These are phyloP conservation scores for Meriones unguiculatus DNA, from an alignment of 2,113 vertebrate genomes.

Conservation along the genomic window DNA sequence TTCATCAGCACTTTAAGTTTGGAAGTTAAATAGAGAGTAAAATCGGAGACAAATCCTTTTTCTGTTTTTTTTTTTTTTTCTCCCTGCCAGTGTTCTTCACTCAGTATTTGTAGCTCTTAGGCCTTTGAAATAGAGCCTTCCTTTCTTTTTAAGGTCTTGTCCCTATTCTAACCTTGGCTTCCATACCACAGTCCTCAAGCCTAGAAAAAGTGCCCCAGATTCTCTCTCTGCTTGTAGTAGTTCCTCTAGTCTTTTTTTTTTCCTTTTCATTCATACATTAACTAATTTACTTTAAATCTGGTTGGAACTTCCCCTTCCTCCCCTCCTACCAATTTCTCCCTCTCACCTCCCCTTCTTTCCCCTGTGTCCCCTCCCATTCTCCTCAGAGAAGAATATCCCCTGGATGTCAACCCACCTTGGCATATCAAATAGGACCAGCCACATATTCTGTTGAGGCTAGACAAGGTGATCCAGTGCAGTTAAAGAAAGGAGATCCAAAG, in stretches of 20 bases:
- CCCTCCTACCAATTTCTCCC: too few species aligned
- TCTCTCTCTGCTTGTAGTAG: neutral
- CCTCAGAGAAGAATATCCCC: too few species aligned
- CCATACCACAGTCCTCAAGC: neutral
- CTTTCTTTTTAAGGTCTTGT: neutral
- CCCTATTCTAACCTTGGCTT: neutral
- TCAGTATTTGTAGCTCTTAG: neutral
- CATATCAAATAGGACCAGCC: too few species aligned
- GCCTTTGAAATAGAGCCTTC: neutral
- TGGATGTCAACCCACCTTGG: too few species aligned
- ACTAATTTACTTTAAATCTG: too few species aligned
- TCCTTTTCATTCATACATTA: too few species aligned
- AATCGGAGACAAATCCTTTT: neutral
- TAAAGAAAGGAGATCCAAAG: too few species aligned
- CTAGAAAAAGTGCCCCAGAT: neutral
- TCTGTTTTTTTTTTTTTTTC: neutral
- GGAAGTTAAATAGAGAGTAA: conserved; percentile 40
- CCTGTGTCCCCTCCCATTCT: too few species aligned
- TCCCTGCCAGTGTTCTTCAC: neutral
- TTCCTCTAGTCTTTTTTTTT: neutral
- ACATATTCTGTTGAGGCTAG: too few species aligned
- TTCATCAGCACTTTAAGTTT: conserved; percentile 3
- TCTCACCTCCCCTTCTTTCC: too few species aligned
- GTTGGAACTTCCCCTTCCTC: too few species aligned
- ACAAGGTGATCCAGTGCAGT: too few species aligned